These are phyloP conservation scores for Astatotilapia flaviijosephi DNA, from an alignment of 2,113 vertebrate genomes.

Conservation along the genomic window DNA sequence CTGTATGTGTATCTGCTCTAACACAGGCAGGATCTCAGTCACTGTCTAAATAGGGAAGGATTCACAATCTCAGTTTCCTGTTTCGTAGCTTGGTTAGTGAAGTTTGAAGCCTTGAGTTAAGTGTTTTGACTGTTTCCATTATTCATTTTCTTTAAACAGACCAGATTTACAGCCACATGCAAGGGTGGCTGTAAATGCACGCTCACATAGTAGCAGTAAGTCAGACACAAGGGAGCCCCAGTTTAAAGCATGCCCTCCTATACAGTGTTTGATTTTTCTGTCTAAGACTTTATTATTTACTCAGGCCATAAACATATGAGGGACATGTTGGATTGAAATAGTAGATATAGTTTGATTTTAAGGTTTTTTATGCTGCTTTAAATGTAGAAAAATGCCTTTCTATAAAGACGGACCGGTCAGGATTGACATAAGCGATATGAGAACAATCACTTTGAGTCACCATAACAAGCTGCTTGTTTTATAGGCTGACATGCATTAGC, in stretches of 20 bases:
- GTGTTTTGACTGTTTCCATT: background rate
- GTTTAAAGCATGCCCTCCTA: background rate
- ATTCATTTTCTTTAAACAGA: background rate
- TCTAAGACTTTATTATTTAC: background rate
- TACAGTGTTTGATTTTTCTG: background rate
- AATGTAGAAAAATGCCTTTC: background rate
- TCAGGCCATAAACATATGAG: background rate
- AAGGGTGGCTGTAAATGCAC: background rate
- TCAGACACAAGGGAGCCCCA: background rate
- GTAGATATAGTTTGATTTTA: background rate
- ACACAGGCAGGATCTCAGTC: background rate
- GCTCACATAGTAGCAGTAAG: background rate
- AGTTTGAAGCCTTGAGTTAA: background rate
- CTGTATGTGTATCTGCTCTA: background rate
- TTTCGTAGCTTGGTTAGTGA: background rate
- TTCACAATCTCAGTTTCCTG: background rate
- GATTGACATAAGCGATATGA: background rate
- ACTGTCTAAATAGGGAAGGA: background rate
- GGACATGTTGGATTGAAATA: background rate
- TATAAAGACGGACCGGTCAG: background rate
- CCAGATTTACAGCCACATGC: too few species aligned
- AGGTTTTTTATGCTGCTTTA: background rate
- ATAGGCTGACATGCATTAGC: background rate
- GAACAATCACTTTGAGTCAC: background rate
- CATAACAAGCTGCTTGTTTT: background rate